phyloP scores from a whole-genome alignment of 2,113 vertebrate genomes.

The Craseonycteris thonglongyai region DNA sequence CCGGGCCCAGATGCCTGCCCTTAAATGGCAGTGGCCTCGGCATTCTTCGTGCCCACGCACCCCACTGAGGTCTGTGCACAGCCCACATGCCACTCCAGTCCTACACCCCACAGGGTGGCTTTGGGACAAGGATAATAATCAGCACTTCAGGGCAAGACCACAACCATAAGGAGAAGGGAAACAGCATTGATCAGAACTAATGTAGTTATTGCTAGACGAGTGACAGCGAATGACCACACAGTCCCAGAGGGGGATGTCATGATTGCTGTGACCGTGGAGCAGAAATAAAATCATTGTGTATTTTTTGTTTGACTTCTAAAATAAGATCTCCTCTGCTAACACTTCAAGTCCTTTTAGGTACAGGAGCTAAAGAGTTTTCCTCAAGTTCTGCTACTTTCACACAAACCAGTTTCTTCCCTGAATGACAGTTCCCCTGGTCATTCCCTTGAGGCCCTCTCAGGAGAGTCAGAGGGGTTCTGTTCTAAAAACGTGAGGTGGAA shows the following conservation, averaged over 20 bases:
- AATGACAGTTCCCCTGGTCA: neutral
- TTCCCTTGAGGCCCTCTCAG: neutral
- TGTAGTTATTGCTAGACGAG: slow-evolving; percentile 42
- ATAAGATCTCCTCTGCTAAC: neutral
- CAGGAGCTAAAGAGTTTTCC: neutral
- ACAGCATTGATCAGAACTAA: slow-evolving; percentile 6
- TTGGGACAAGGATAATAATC: neutral
- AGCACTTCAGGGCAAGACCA: slow-evolving; percentile 25
- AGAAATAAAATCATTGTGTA: neutral
- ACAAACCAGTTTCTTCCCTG: neutral
- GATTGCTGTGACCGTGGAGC: neutral
- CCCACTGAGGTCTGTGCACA: neutral
- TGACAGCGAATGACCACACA: neutral
- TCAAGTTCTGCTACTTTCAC: neutral
- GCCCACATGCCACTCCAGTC: neutral
- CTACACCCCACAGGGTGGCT: neutral
- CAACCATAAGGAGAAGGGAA: neutral
- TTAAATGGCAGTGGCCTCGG: neutral
- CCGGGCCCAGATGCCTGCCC: neutral
- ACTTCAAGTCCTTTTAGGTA: neutral
- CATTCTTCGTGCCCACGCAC: neutral
- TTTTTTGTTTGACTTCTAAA: slow-evolving; percentile 1
- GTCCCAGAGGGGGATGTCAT: neutral
- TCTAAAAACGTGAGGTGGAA: neutral
- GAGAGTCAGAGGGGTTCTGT: neutral